These are phyloP conservation scores for Apocrypta bakeri DNA, from an alignment of 1,140 invertebrate species.

Conservation along the genomic window DNA sequence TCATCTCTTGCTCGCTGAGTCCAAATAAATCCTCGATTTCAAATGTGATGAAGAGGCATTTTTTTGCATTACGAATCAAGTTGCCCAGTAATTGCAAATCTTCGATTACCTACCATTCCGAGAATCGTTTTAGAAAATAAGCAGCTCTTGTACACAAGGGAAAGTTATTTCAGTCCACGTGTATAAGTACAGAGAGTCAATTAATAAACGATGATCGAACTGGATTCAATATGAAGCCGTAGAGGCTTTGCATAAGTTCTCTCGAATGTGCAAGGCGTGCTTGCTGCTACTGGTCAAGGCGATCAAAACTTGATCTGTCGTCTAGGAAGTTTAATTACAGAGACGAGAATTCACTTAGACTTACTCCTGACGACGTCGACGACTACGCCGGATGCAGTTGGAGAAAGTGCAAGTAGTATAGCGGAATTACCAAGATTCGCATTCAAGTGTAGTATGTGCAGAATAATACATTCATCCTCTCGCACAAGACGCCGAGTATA, in stretches of 20 bases:
- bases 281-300: neutral
- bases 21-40: slow-evolving; percentile 11
- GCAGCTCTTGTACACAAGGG: too few species aligned
- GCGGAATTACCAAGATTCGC: slow-evolving; percentile 15
- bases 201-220: neutral
- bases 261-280: neutral
- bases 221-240: neutral
- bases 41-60: neutral
- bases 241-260: neutral
- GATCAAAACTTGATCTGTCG: slow-evolving; percentile 15
- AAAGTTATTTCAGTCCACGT: neutral
- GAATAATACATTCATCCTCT: slow-evolving; percentile 14
- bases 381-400: neutral
- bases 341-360: slow-evolving; percentile 19
- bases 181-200: neutral
- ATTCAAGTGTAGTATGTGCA: slow-evolving; percentile 4
- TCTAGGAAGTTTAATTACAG: slow-evolving; percentile 19
- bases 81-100: too few species aligned
- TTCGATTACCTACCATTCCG: too few species aligned
- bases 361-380: neutral
- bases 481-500: neutral
- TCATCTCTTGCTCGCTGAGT: neutral
- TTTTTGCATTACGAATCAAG: neutral
- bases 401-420: neutral
- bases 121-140: too few species aligned